Evolutionary conservation across 2,113 vertebrate genomes (phyloP).

Genomic region (Sinosuthora webbiana): DNA sequence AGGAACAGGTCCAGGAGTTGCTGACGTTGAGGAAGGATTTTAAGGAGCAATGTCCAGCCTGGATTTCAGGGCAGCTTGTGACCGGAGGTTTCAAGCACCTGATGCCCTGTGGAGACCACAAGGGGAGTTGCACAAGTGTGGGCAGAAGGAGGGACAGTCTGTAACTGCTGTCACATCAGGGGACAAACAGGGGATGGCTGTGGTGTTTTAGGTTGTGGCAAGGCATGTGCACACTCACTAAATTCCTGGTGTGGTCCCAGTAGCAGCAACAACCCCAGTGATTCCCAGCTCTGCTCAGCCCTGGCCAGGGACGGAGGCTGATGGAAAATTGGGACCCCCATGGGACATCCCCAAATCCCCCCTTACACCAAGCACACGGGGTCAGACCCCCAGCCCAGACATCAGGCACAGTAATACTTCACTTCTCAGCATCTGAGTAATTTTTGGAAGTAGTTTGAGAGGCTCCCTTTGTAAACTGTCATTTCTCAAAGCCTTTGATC

Average conservation of each 20-base stretch:
- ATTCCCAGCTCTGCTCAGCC: background rate
- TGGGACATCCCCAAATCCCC: background rate
- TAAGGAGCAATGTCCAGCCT: background rate
- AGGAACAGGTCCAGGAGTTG: background rate
- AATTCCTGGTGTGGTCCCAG: accelerated
- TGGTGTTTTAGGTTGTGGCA: background rate
- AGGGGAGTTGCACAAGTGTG: accelerated
- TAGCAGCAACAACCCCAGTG: accelerated
- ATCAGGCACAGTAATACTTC: background rate
- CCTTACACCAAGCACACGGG: accelerated
- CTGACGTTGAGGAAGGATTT: background rate
- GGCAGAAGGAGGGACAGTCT: background rate
- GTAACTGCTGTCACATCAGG: background rate
- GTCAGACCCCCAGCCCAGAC: background rate
- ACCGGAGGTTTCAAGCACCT: background rate
- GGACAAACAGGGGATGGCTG: background rate
- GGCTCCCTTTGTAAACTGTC: background rate
- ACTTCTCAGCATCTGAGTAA: background rate
- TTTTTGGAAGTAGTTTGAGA: background rate
- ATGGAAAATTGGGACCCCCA: accelerated
- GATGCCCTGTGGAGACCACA: background rate
- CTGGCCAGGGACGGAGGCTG: background rate
- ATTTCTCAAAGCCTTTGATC: background rate
- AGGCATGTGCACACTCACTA: accelerated
- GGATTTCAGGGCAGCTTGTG: background rate